phyloP scores from a whole-genome alignment of 1,140 invertebrate genomes.

The Myzus persicae region DNA sequence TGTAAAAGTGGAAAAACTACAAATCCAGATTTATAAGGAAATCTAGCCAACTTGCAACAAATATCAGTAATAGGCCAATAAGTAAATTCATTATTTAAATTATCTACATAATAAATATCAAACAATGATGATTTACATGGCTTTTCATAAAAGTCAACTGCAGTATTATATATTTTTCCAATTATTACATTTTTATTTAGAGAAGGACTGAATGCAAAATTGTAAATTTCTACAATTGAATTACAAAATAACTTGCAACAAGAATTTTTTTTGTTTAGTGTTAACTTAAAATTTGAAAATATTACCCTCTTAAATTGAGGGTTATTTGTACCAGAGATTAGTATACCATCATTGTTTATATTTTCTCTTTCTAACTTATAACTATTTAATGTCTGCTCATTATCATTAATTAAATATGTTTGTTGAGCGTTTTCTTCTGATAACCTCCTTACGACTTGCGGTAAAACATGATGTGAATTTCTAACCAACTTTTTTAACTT shows the following conservation, averaged over 20 bases:
- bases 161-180: conserved; percentile 9
- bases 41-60: not conserved
- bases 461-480: not conserved
- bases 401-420: not conserved
- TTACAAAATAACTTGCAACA: not conserved
- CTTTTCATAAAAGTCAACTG: not conserved
- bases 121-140: not conserved
- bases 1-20: not conserved
- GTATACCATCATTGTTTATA: not conserved
- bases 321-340: not conserved
- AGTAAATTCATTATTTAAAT: not conserved
- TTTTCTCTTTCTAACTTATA: not conserved
- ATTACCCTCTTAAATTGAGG: not conserved
- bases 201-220: not conserved
- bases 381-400: not conserved
- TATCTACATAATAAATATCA: not conserved
- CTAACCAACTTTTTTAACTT: not conserved
- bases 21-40: not conserved
- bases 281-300: not conserved
- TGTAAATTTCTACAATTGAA: not conserved
- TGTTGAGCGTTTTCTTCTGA: not conserved
- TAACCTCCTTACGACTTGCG: not conserved
- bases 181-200: not conserved
- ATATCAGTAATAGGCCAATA: not conserved
- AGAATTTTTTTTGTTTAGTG: not conserved